Base-by-base conservation (phyloP, 2,888 invertebrate genomes). In the Falcaria lacertinaria region DNA sequence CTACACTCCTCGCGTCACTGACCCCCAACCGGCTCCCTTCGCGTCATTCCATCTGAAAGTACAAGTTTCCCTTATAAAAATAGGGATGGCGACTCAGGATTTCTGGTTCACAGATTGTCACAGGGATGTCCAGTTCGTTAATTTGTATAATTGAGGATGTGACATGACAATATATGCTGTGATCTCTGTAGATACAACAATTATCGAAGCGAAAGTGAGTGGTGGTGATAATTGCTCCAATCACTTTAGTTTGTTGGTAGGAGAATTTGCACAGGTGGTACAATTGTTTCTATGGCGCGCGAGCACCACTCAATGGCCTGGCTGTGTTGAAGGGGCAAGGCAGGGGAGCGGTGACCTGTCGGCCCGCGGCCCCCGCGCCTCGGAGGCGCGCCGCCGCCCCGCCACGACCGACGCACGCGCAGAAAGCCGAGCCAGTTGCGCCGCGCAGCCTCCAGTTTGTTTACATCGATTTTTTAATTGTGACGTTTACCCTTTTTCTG, bases 391-490 rank as follows among this genome's bases (percentile, higher is more conserved):
- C 50, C 55, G 47, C 48, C 52, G 47, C 54, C 46, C 48, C 51
- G 47, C 56, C 57, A 52, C 69, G 65, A 66, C 73, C 79, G 78
- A 75, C 83, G 86, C 83, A 71, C 79, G 85, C 86, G 87, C 87
- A 82, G 66, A 71, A 69, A 76, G 66, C 68, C 69, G 61, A 78
- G 80, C 83, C 86, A 87, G 89, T 86, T 78, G 84, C 73, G 81
- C 78, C 83, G 84, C 81, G 80, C 85, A 86, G 86, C 87, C 88
- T 88, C 85, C 80, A 75, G 79, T 78, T 88, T 89, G 85, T 88
- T 88, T 84, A 87, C 84, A 80, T 69, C 62, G 54, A 67, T 54
- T 60, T 56, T 46, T 57, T 55, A 61, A 60, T 4, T 55, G 66
- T 74, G 72, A 64, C 61, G 63, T 57, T 64, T 19, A 22, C 14